Conservation (phyloP, 1,140 invertebrate genomes). For the Drosophila carrolli region DNA sequence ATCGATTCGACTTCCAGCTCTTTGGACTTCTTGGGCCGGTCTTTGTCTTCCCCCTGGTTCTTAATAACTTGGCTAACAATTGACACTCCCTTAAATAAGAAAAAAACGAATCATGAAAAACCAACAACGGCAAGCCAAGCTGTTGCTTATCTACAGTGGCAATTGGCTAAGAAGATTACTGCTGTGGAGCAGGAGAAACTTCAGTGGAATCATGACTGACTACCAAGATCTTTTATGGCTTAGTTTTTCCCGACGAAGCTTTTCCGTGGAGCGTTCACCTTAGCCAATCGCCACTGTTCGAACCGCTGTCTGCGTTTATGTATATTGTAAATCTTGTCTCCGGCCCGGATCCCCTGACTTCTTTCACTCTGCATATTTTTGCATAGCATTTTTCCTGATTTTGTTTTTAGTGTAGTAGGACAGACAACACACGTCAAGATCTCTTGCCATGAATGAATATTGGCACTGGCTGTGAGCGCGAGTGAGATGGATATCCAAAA, state of each 20-base stretch:
- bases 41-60: constrained; percentile 59
- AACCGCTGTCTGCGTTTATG: constrained; percentile 40
- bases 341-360: constrained; percentile 49
- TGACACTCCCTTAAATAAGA: constrained; percentile 77
- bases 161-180: constrained; percentile 30
- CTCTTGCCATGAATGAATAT: constrained; percentile 80
- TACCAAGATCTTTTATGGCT: constrained; percentile 3
- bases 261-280: constrained; percentile 20
- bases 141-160: constrained; percentile 51
- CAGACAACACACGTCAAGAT: constrained; percentile 53
- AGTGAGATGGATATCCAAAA: constrained; percentile 37
- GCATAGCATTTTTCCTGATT: constrained; percentile 70
- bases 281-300: constrained; percentile 47
- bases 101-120: constrained; percentile 23
- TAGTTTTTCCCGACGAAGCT: constrained; percentile 2
- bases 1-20: constrained; percentile 35
- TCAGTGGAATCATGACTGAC: neutral
- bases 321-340: constrained; percentile 73
- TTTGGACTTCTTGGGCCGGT: constrained; percentile 43
- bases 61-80: constrained; percentile 82
- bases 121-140: constrained; percentile 35
- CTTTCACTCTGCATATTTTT: constrained; percentile 83
- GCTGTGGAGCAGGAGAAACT: neutral
- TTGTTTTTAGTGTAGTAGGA: constrained; percentile 63
- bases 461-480: constrained; percentile 55